Evolutionary conservation across 2,113 vertebrate species (phyloP).

Genomic region (Microcebus lehilahytsara): DNA sequence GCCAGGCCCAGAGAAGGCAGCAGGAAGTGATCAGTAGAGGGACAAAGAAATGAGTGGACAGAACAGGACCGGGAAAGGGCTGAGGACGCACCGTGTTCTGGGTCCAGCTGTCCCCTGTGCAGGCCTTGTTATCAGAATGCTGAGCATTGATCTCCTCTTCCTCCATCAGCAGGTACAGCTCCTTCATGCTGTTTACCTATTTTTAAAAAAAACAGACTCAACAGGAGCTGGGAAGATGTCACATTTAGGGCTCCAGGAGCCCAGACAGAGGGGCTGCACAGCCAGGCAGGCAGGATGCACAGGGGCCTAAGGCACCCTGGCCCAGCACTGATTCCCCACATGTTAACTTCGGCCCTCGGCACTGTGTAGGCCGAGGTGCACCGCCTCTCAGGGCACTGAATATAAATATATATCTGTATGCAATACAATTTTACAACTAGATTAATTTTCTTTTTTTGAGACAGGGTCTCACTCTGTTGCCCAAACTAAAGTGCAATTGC

Average conservation of each 20-base stretch:
- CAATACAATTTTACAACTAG: no score
- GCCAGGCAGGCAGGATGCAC: background rate
- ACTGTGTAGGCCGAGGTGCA: no score
- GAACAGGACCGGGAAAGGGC: background rate
- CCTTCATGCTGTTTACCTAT: constrained; percentile 96
- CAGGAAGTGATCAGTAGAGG: background rate
- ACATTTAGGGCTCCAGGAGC: background rate
- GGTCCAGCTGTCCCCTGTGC: constrained; percentile 84
- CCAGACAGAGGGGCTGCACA: background rate
- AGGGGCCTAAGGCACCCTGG: background rate
- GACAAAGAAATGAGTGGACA: background rate
- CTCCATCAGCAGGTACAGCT: constrained; percentile 93
- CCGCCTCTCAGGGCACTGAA: no score
- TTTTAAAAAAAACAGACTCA: constrained; percentile 26
- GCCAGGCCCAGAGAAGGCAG: background rate
- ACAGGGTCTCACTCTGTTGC: background rate
- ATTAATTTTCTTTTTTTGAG: background rate
- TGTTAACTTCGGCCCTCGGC: no score
- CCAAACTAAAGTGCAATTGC: background rate
- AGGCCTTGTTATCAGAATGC: constrained; percentile 89
- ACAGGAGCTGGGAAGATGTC: background rate
- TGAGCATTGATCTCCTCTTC: constrained; percentile 91
- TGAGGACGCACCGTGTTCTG: constrained; percentile 84
- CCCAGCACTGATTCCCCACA: background rate
- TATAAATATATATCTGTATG: no score